A percentile compares a stretch with the other conserved stretches of the same genome.
phyloP scores from a whole-genome alignment of 1,140 invertebrate species.

The Cydia pomonella region DNA sequence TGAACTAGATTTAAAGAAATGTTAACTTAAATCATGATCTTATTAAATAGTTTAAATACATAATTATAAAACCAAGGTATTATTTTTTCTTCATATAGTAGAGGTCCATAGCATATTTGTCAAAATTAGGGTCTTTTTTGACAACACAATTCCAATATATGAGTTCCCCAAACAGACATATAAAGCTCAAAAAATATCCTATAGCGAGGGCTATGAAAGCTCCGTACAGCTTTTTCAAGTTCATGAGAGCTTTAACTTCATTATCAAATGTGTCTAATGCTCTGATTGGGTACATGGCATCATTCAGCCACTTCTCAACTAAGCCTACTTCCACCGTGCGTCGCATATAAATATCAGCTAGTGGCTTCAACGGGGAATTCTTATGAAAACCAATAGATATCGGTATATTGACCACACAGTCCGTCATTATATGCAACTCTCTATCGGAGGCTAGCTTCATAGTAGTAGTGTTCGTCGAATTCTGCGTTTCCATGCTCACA shows the following conservation, averaged over 20 bases:
- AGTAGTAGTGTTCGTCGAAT: slow-evolving; percentile 55
- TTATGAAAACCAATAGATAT: slow-evolving; percentile 90
- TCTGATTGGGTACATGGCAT: slow-evolving; percentile 83
- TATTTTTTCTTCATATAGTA: slow-evolving; percentile 79
- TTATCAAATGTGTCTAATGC: slow-evolving; percentile 69
- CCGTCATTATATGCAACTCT: slow-evolving; percentile 89
- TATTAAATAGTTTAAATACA: slow-evolving; percentile 13
- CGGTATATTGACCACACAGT: slow-evolving; percentile 90
- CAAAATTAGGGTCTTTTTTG: slow-evolving; percentile 85
- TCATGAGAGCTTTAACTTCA: slow-evolving; percentile 86
- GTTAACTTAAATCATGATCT: slow-evolving; percentile 16
- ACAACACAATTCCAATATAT: slow-evolving; percentile 85
- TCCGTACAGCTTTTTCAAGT: slow-evolving; percentile 88
- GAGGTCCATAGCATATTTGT: slow-evolving; percentile 84
- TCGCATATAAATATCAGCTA: slow-evolving; percentile 85
- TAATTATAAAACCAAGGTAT: slow-evolving; percentile 37
- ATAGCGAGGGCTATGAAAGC: slow-evolving; percentile 85
- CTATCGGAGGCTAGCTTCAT: slow-evolving; percentile 63
- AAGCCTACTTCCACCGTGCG: slow-evolving; percentile 88
- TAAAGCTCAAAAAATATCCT: slow-evolving; percentile 84
- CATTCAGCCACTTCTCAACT: slow-evolving; percentile 89
- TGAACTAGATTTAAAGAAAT: slow-evolving; percentile 16
- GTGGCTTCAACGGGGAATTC: slow-evolving; percentile 88
- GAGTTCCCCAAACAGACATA: slow-evolving; percentile 83
- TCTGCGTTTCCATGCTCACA: slow-evolving; percentile 38